Percentiles rank a stretch among this genome's conserved stretches.
Evolutionary conservation across 2,113 vertebrate species (phyloP).

Genomic region (Saimiri boliviensis): DNA sequence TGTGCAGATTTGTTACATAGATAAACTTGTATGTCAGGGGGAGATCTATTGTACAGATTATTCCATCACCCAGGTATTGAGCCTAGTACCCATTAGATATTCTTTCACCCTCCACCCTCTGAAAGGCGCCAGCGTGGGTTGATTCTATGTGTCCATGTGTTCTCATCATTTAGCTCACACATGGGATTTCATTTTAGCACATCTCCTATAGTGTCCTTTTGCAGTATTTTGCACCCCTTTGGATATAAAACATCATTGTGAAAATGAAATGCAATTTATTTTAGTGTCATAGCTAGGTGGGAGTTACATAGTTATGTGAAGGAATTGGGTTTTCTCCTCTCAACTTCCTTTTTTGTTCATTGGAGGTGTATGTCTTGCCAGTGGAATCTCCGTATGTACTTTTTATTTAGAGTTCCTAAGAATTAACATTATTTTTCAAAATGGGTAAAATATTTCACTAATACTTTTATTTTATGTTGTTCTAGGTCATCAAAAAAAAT

Average conservation of each 20-base stretch:
- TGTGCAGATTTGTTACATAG: no score
- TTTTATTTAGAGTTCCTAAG: not conserved
- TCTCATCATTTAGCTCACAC: no score
- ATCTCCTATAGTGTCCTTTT: not conserved
- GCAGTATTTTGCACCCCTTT: not conserved
- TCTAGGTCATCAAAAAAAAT: not conserved
- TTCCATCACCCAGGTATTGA: no score
- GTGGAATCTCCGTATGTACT: not conserved
- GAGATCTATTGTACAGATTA: no score
- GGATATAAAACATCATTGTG: not conserved
- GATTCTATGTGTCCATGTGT: no score
- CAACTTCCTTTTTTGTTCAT: not conserved
- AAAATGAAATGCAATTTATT: slow-evolving; percentile 22
- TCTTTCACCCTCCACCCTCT: no score
- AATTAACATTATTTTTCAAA: not conserved
- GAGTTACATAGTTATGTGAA: not conserved
- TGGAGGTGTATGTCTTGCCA: not conserved
- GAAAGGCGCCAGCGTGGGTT: no score
- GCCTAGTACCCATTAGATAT: no score
- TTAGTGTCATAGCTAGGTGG: not conserved
- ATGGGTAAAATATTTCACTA: not conserved
- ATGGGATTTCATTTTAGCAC: not conserved
- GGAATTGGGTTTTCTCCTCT: not conserved
- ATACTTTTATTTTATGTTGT: not conserved
- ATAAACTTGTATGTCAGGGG: no score